phyloP scores from a whole-genome alignment of 2,797 vertebrate genomes.

The Pangasius sanitwongsei region DNA sequence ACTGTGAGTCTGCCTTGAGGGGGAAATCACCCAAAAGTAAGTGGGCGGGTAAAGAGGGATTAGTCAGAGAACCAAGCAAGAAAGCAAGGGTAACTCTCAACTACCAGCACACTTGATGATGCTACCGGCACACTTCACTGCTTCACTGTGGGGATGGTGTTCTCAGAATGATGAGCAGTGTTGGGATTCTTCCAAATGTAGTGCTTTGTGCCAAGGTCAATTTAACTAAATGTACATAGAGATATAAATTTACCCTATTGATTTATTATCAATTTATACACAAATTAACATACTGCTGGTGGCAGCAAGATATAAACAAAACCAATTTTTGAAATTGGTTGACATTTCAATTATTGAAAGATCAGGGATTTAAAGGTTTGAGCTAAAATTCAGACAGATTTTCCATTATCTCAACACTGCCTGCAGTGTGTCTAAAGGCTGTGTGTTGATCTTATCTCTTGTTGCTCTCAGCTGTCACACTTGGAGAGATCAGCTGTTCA shows the following conservation, averaged over 20 bases:
- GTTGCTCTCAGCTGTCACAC: conserved; percentile 44
- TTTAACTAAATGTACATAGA: background rate
- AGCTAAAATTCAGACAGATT: conserved; percentile 17
- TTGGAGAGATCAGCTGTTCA: conserved; percentile 44
- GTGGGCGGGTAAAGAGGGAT: background rate
- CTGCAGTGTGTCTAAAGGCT: conserved; percentile 21
- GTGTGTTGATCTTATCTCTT: conserved; percentile 44
- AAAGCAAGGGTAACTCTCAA: background rate
- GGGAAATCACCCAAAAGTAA: background rate
- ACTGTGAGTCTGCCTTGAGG: background rate
- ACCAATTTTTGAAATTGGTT: background rate
- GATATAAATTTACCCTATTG: background rate
- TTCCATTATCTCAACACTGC: conserved; percentile 14
- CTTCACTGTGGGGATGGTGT: background rate
- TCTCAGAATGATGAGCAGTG: background rate
- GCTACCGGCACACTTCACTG: background rate
- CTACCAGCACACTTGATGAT: background rate
- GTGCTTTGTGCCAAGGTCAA: background rate
- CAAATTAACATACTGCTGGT: background rate
- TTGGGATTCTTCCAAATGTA: background rate
- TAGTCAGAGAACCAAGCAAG: background rate
- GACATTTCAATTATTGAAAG: background rate
- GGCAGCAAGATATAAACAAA: background rate
- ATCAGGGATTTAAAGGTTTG: background rate
- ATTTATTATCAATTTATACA: background rate